phyloP scores from a whole-genome alignment of 2,888 invertebrate genomes.

The Machimus rusticus region DNA sequence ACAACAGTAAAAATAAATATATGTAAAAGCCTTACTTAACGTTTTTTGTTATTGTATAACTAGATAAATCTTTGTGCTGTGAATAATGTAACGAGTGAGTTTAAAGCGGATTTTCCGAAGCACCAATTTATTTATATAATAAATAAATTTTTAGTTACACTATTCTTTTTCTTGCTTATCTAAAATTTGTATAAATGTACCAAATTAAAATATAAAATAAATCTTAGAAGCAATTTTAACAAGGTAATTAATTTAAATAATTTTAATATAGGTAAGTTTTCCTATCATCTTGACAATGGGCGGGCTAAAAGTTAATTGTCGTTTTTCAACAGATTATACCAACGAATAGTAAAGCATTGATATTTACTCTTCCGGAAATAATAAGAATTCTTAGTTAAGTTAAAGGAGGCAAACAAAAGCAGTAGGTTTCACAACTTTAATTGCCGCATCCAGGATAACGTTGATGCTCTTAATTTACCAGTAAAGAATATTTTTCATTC shows the following conservation, averaged over 20 bases:
- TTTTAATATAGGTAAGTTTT: background rate
- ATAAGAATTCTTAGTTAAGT: too few relatives aligned
- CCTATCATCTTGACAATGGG: background rate
- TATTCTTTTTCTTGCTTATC: background rate
- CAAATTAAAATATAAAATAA: background rate
- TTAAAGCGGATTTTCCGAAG: constrained; percentile 10
- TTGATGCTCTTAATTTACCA: too few relatives aligned
- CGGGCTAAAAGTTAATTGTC: background rate
- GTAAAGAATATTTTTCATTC: too few relatives aligned
- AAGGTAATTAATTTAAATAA: background rate
- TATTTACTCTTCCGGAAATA: background rate
- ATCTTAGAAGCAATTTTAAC: background rate
- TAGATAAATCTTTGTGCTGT: constrained; percentile 31
- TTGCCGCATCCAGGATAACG: too few relatives aligned
- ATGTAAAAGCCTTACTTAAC: constrained; percentile 20
- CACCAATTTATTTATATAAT: constrained; percentile 33
- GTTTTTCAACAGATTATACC: background rate
- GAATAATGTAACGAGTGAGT: constrained; percentile 32
- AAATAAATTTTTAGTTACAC: constrained; percentile 12
- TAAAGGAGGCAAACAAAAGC: too few relatives aligned
- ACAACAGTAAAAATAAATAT: constrained; percentile 19
- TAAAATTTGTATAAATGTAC: background rate
- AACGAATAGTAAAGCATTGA: background rate
- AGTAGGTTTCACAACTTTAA: too few relatives aligned
- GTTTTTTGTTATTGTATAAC: background rate